phyloP scores from a whole-genome alignment of 2,888 invertebrate species.

The Cosmopolites sordidus region DNA sequence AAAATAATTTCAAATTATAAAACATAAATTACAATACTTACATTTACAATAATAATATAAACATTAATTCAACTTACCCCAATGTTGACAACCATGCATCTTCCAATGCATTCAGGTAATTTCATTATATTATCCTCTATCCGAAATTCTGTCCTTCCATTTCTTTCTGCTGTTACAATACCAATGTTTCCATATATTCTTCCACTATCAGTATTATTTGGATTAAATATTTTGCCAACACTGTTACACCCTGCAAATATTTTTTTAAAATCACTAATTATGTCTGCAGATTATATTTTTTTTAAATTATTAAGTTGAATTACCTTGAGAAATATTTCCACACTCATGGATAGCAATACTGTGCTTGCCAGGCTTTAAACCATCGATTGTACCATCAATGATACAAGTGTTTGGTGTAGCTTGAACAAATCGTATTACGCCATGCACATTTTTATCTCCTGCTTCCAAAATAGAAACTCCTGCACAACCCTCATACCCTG shows the following conservation, averaged over 20 bases:
- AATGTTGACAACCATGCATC: slow-evolving; percentile 66
- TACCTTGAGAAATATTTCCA: slow-evolving; percentile 66
- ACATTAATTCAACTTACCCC: slow-evolving; percentile 14
- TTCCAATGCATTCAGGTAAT: slow-evolving; percentile 70
- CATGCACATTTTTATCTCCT: slow-evolving; percentile 52
- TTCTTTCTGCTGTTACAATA: slow-evolving; percentile 56
- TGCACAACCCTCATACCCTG: slow-evolving; percentile 70
- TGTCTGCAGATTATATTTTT: no score
- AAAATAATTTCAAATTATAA: neutral
- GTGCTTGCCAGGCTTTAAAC: slow-evolving; percentile 61
- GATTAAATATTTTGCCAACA: slow-evolving; percentile 61
- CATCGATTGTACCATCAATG: slow-evolving; percentile 82
- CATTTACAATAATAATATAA: no score
- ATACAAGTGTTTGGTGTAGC: slow-evolving; percentile 56
- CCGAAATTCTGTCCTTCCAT: slow-evolving; percentile 64
- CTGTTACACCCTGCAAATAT: slow-evolving; percentile 49
- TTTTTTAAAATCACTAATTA: slow-evolving; percentile 1
- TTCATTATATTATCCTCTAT: slow-evolving; percentile 58
- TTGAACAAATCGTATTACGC: slow-evolving; percentile 75
- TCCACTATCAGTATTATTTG: slow-evolving; percentile 45
- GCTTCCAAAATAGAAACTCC: slow-evolving; percentile 73
- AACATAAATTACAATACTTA: no score
- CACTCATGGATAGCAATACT: slow-evolving; percentile 64
- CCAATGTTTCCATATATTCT: slow-evolving; percentile 66
- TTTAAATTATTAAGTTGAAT: neutral